A percentile compares a stretch with the other conserved stretches of the same genome.
Conservation (phyloP, 2,113 vertebrate genomes). For the Thryonomys swinderianus region DNA sequence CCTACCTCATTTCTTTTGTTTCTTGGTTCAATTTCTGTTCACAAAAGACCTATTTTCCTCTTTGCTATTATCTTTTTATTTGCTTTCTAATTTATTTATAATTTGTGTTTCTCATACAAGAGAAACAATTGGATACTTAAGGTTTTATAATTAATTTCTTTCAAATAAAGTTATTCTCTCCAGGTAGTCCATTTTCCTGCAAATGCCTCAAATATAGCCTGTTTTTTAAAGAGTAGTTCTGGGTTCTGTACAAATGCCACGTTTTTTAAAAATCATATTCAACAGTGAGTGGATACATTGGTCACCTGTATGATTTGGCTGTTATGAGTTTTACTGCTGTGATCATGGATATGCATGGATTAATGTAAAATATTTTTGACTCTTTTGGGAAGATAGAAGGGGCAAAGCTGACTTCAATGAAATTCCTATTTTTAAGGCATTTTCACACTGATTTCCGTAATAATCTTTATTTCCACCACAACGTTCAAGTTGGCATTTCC, state of each 20-base stretch:
- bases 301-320: background rate
- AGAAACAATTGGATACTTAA: background rate
- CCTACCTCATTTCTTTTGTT: background rate
- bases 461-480: background rate
- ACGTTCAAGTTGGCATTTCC: background rate
- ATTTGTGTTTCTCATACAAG: background rate
- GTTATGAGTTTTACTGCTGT: background rate
- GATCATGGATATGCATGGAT: background rate
- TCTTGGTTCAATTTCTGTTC: background rate
- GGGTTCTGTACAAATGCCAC: background rate
- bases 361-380: background rate
- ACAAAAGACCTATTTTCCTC: background rate
- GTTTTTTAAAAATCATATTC: background rate
- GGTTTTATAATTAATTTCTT: background rate
- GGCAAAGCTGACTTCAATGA: background rate
- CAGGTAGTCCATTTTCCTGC: background rate
- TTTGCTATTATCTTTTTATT: background rate
- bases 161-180: background rate
- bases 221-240: background rate
- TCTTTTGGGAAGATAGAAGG: background rate
- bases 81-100: background rate
- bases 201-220: background rate
- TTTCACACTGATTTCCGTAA: background rate
- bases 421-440: background rate
- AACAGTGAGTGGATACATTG: background rate